These are phyloP conservation scores for Meganola albula DNA, from an alignment of 2,888 invertebrate species.

Conservation along the genomic window DNA sequence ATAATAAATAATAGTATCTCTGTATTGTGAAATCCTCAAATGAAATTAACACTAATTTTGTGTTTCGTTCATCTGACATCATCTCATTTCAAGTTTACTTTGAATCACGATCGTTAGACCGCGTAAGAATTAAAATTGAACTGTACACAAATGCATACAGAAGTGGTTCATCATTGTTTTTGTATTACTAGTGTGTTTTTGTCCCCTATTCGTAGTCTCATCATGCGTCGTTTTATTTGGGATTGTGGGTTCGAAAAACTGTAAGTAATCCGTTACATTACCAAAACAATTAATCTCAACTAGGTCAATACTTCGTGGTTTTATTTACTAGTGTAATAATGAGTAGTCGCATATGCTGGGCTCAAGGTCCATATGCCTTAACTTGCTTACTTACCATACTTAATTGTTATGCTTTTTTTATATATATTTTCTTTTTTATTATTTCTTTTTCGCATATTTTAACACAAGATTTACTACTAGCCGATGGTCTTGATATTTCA, in stretches of 20 bases:
- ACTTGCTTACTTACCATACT: background rate
- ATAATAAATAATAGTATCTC: no score
- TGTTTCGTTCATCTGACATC: slow-evolving; percentile 54
- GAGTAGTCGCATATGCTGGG: no score
- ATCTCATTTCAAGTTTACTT: slow-evolving; percentile 47
- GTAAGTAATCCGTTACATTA: slow-evolving; percentile 36
- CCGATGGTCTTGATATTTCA: background rate
- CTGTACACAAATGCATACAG: slow-evolving; percentile 20
- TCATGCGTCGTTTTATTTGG: slow-evolving; percentile 38
- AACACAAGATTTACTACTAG: background rate
- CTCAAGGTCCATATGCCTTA: no score
- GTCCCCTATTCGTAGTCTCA: slow-evolving; percentile 13
- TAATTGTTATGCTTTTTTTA: background rate
- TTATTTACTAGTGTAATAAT: no score
- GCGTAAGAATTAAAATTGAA: slow-evolving; percentile 41
- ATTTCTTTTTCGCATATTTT: background rate
- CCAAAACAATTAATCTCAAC: slow-evolving; percentile 18
- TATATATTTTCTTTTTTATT: background rate
- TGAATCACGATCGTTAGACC: slow-evolving; percentile 45
- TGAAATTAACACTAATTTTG: slow-evolving; percentile 49
- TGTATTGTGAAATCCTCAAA: slow-evolving; percentile 34
- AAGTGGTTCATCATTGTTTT: slow-evolving; percentile 22
- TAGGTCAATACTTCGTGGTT: slow-evolving; percentile 20
- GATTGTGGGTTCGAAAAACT: slow-evolving; percentile 34
- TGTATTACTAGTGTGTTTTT: slow-evolving; percentile 12